These are phyloP conservation scores for Stenichneumon culpator DNA, from an alignment of 2,888 invertebrate species.

Conservation along the genomic window DNA sequence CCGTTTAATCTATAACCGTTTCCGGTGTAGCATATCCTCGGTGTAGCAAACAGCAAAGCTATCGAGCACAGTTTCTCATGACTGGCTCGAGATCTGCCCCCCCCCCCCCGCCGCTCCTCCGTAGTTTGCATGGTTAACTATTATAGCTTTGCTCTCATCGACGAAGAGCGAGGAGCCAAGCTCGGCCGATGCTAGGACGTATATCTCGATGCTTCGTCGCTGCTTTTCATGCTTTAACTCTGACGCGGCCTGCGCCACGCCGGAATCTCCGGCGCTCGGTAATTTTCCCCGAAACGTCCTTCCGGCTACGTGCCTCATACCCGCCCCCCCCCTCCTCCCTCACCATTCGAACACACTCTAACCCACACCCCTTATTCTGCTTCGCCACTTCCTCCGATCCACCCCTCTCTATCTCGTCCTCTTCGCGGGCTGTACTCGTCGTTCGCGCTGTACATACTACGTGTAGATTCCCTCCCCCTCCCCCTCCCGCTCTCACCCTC, in stretches of 20 bases:
- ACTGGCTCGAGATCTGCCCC: conserved; percentile 15
- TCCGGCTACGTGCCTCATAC: conserved; percentile 55
- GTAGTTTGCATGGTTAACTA: conserved; percentile 45
- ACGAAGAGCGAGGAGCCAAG: conserved; percentile 23
- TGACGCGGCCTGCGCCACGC: conserved; percentile 24
- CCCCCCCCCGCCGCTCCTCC: not conserved
- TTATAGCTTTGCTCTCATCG: conserved; percentile 49
- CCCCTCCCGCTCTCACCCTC: conserved; percentile 19
- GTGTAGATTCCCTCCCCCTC: not conserved
- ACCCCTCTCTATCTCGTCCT: conserved; percentile 35
- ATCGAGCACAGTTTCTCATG: conserved; percentile 47
- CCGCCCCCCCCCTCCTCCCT: conserved; percentile 4
- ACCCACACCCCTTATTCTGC: conserved; percentile 46
- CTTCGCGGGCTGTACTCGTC: conserved; percentile 12
- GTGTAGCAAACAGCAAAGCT: conserved; percentile 31
- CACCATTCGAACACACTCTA: not conserved
- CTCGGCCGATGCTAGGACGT: conserved; percentile 33
- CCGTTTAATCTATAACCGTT: conserved; percentile 7
- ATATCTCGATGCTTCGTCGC: conserved; percentile 36
- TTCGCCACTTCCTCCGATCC: conserved; percentile 57
- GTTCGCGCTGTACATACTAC: conserved; percentile 16
- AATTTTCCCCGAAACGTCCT: conserved; percentile 59
- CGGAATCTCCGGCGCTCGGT: conserved; percentile 56
- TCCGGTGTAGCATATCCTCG: conserved; percentile 43
- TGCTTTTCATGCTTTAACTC: conserved; percentile 52